Percentiles rank a stretch among this genome's conserved stretches.
These are phyloP conservation scores for Liolophura sinensis DNA, from an alignment of 1,140 invertebrate genomes.

Conservation along the genomic window DNA sequence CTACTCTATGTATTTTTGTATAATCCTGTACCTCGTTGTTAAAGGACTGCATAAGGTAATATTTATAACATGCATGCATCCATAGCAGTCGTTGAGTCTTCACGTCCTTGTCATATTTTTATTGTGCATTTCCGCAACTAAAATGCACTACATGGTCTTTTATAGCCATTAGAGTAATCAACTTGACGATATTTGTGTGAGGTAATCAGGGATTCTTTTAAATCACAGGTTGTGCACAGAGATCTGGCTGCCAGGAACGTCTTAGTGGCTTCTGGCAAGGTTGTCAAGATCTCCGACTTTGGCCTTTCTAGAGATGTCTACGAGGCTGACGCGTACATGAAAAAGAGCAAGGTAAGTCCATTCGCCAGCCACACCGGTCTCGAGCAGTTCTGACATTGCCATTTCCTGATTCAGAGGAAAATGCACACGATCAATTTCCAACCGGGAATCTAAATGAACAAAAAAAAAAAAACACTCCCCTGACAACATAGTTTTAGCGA, in stretches of 20 bases:
- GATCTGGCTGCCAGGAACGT: constrained; percentile 97
- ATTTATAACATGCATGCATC: no score
- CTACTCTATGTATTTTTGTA: no score
- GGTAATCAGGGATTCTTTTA: constrained; percentile 31
- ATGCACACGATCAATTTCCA: no score
- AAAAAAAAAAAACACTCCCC: no score
- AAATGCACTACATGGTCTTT: neutral
- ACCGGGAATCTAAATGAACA: neutral
- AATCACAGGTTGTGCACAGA: constrained; percentile 81
- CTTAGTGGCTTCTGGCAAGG: constrained; percentile 85
- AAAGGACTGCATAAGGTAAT: no score
- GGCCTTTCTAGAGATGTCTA: constrained; percentile 92
- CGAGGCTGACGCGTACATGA: constrained; percentile 94
- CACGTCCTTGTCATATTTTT: no score
- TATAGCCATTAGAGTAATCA: neutral
- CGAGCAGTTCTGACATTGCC: no score
- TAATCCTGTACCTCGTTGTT: no score
- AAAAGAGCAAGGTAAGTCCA: constrained; percentile 81
- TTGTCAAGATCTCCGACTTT: constrained; percentile 93
- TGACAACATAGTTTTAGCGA: no score
- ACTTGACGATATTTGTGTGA: no score
- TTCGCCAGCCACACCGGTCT: neutral
- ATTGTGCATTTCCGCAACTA: neutral
- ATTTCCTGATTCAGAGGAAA: no score
- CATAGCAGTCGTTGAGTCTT: no score